Evolutionary conservation across 2,113 vertebrate genomes (phyloP).

Genomic region (Sapajus apella): DNA sequence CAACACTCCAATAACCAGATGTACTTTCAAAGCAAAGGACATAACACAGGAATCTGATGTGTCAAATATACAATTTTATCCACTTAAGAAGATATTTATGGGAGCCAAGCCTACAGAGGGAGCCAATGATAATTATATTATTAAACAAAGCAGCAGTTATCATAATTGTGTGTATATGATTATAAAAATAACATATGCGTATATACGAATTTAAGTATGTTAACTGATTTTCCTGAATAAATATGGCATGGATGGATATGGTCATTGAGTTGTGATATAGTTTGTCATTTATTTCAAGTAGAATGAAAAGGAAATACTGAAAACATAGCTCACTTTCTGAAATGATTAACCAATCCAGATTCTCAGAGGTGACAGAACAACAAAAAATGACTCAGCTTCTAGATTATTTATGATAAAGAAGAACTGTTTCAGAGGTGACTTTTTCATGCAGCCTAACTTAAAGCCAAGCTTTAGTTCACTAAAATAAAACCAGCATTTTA

Average conservation of each 20-base stretch:
- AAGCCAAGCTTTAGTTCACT: conserved; percentile 42
- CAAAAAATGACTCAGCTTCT: background rate
- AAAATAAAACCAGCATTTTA: conserved; percentile 59
- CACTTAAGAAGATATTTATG: conserved; percentile 22
- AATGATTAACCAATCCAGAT: background rate
- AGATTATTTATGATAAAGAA: background rate
- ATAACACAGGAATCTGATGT: background rate
- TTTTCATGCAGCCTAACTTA: conserved; percentile 35
- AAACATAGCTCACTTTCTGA: background rate
- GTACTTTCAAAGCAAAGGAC: conserved; percentile 13
- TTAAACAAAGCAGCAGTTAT: conserved; percentile 37
- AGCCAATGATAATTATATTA: conserved; percentile 27
- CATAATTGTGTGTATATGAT: conserved; percentile 1
- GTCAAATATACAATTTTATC: background rate
- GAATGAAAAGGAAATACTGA: conserved; percentile 50
- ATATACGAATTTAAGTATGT: conserved; percentile 11
- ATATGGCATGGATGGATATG: background rate
- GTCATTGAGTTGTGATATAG: background rate
- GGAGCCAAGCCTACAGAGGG: background rate
- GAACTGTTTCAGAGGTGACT: background rate
- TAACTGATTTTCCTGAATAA: conserved; percentile 38
- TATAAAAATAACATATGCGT: conserved; percentile 4
- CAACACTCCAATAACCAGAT: background rate
- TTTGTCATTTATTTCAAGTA: conserved; percentile 48
- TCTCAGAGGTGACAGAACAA: background rate